Conservation (phyloP, 2,888 invertebrate species). For the Lypha dubia region DNA sequence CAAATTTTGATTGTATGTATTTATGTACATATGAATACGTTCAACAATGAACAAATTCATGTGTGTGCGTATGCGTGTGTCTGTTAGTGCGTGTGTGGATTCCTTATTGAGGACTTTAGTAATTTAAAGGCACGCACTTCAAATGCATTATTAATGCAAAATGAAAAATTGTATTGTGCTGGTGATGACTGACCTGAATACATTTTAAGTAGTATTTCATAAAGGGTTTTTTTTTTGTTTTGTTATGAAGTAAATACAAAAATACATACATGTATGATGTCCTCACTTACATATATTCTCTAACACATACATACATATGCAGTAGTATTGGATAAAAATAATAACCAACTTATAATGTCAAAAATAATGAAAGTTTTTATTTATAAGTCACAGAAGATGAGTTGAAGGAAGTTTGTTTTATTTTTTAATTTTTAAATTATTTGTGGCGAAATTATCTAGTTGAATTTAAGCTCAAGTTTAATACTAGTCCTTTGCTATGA, state of each 20-base stretch:
- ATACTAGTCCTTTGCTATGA: no score
- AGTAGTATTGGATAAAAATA: conserved; percentile 5
- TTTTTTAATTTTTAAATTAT: no score
- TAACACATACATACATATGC: neutral
- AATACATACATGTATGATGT: neutral
- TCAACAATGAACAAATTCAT: neutral
- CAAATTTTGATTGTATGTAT: conserved; percentile 22
- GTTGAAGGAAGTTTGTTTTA: no score
- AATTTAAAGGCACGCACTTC: conserved; percentile 37
- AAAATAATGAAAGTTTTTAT: conserved; percentile 7
- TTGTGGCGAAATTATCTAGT: no score
- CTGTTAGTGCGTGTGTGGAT: neutral
- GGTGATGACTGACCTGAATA: conserved; percentile 65
- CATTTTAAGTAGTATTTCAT: conserved; percentile 53
- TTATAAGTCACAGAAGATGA: no score
- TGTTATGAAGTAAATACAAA: neutral
- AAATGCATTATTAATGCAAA: conserved; percentile 45
- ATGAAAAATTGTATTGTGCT: conserved; percentile 52
- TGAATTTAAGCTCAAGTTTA: no score
- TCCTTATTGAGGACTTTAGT: neutral
- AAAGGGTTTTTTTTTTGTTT: conserved; percentile 13
- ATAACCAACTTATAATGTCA: conserved; percentile 21
- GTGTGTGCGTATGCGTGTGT: neutral
- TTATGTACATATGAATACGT: neutral
- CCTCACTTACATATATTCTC: neutral